These are phyloP conservation scores for Lysandra coridon DNA, from an alignment of 2,888 invertebrate species.

Conservation along the genomic window DNA sequence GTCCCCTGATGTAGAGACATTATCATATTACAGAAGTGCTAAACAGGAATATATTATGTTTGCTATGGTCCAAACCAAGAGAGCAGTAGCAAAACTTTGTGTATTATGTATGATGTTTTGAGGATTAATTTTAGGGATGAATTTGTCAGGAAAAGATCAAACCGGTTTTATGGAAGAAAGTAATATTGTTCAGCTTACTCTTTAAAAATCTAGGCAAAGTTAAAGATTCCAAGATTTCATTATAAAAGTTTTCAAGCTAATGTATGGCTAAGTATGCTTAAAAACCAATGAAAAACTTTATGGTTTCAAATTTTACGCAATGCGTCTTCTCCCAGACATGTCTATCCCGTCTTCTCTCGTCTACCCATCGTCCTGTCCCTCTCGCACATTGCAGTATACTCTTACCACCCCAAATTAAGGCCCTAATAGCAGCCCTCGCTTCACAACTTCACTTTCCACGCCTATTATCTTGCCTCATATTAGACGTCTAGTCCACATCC, in stretches of 20 bases:
- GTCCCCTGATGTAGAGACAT: background rate
- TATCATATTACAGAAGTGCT: background rate
- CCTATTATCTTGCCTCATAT: too few species aligned
- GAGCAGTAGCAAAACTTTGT: background rate
- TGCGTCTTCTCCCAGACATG: conserved; percentile 8
- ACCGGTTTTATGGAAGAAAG: too few species aligned
- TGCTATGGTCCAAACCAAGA: background rate
- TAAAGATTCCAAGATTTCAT: background rate
- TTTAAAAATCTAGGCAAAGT: background rate
- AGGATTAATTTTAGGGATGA: too few species aligned
- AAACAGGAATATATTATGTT: background rate
- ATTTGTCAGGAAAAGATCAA: too few species aligned
- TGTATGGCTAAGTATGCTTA: background rate
- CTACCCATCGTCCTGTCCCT: background rate
- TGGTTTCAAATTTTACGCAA: background rate
- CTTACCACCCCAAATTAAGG: background rate
- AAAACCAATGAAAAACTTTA: background rate
- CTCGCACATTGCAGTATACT: conserved; percentile 3
- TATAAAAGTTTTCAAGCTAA: background rate
- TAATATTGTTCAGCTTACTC: too few species aligned
- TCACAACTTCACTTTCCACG: background rate
- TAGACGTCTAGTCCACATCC: too few species aligned
- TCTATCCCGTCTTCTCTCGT: background rate
- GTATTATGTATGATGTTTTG: background rate
- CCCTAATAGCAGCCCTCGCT: background rate